Percentiles rank a stretch among this genome's conserved stretches.
Evolutionary conservation across 2,113 vertebrate species (phyloP).

Genomic region (Psophia crepitans): DNA sequence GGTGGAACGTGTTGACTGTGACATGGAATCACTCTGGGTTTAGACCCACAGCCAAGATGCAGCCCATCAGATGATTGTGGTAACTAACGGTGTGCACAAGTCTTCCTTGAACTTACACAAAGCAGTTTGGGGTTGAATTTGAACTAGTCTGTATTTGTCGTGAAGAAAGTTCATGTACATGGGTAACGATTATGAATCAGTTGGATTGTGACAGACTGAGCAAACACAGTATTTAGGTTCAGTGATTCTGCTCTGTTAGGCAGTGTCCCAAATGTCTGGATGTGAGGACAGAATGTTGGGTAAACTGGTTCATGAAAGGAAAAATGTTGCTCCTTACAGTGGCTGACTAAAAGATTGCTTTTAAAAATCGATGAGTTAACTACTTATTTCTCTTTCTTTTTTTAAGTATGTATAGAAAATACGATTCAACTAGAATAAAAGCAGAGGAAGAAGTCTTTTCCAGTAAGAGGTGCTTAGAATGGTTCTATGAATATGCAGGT

Average conservation of each 20-base stretch:
- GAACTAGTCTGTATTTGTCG: neutral
- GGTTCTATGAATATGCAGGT: constrained; percentile 99
- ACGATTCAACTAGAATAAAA: constrained; percentile 89
- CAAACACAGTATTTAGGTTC: neutral
- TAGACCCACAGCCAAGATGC: neutral
- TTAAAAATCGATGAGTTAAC: neutral
- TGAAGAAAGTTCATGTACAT: neutral
- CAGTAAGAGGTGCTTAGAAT: constrained; percentile 96
- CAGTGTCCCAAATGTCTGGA: neutral
- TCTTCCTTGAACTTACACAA: neutral
- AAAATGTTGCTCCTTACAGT: neutral
- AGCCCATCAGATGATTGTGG: neutral
- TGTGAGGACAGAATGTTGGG: neutral
- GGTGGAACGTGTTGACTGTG: neutral
- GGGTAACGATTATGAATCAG: neutral
- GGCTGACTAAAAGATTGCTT: neutral
- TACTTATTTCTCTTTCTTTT: constrained; percentile 22
- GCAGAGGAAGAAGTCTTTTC: constrained; percentile 93
- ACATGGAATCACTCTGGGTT: neutral
- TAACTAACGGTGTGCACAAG: neutral
- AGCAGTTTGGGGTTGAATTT: neutral
- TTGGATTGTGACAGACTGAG: neutral
- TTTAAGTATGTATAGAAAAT: constrained; percentile 93
- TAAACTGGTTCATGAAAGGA: neutral
- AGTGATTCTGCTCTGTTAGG: neutral